A percentile compares a stretch with the other conserved stretches of the same genome.
Conservation (phyloP, 2,797 vertebrate species). For the Centropyge bicolor region DNA sequence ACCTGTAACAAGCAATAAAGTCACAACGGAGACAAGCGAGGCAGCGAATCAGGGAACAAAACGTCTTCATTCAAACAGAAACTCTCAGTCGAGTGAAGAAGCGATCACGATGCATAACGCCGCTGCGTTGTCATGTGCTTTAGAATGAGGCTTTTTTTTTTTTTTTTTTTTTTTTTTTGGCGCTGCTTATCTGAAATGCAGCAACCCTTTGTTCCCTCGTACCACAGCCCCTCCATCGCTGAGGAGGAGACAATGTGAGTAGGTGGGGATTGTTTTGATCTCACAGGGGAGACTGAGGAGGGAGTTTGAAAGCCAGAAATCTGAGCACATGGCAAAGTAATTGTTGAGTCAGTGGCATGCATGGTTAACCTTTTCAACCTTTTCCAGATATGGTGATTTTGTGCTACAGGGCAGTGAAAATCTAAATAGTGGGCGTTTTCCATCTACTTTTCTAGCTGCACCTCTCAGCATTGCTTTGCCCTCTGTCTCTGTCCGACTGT, state of each 20-base stretch:
- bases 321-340: slow-evolving; percentile 25
- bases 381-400: slow-evolving; percentile 1
- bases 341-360: slow-evolving; percentile 1
- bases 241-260: slow-evolving; percentile 7
- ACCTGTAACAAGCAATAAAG: slow-evolving; percentile 59
- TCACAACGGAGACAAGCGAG: slow-evolving; percentile 29
- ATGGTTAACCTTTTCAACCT: slow-evolving; percentile 33
- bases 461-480: neutral
- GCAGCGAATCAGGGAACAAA: slow-evolving; percentile 48
- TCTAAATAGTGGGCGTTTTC: neutral
- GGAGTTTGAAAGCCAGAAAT: slow-evolving; percentile 24
- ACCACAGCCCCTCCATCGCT: neutral
- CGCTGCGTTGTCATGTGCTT: slow-evolving; percentile 30
- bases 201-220: slow-evolving; percentile 14
- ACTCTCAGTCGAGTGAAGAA: neutral
- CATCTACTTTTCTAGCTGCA: neutral
- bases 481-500: slow-evolving; percentile 29
- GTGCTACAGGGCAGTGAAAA: neutral
- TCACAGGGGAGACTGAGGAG: neutral
- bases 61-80: slow-evolving; percentile 27
- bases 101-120: slow-evolving; percentile 1
- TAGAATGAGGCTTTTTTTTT: slow-evolving; percentile 32
- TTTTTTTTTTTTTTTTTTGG: slow-evolving; percentile 47
- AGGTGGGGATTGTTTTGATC: slow-evolving; percentile 32
- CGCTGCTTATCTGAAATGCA: slow-evolving; percentile 19